These are phyloP conservation scores for Cerastis leucographa DNA, from an alignment of 2,888 invertebrate species.

Conservation along the genomic window DNA sequence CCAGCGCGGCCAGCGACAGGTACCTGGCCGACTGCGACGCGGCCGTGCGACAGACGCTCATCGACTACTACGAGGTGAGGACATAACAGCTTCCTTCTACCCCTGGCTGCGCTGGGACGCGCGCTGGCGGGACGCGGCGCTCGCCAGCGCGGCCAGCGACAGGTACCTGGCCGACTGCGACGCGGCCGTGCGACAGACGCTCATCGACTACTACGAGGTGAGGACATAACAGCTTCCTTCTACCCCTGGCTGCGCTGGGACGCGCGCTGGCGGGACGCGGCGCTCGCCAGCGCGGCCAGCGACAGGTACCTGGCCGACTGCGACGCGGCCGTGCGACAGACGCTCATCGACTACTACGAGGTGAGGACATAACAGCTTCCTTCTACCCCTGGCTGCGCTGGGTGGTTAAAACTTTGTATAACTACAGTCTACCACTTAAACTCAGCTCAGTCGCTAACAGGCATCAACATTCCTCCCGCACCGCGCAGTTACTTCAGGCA, in stretches of 20 bases:
- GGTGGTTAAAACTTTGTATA: constrained; percentile 70
- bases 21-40: constrained; percentile 90
- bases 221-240: constrained; percentile 13
- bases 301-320: constrained; percentile 91
- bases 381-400: constrained; percentile 90
- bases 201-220: constrained; percentile 92
- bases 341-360: constrained; percentile 91
- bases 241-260: constrained; percentile 92
- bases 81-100: background rate
- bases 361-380: constrained; percentile 74
- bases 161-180: constrained; percentile 91
- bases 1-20: constrained; percentile 91
- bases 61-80: constrained; percentile 91
- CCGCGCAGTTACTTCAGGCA: background rate
- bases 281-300: constrained; percentile 91
- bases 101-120: constrained; percentile 92
- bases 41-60: constrained; percentile 87
- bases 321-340: constrained; percentile 84
- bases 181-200: constrained; percentile 85
- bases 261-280: constrained; percentile 91
- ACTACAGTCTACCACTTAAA: too few relatives aligned
- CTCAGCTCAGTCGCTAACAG: too few relatives aligned
- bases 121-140: constrained; percentile 91
- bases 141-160: constrained; percentile 91
- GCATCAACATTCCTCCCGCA: too few relatives aligned